Conservation (phyloP, 2,113 vertebrate genomes). For the Microcebus lehilahytsara region DNA sequence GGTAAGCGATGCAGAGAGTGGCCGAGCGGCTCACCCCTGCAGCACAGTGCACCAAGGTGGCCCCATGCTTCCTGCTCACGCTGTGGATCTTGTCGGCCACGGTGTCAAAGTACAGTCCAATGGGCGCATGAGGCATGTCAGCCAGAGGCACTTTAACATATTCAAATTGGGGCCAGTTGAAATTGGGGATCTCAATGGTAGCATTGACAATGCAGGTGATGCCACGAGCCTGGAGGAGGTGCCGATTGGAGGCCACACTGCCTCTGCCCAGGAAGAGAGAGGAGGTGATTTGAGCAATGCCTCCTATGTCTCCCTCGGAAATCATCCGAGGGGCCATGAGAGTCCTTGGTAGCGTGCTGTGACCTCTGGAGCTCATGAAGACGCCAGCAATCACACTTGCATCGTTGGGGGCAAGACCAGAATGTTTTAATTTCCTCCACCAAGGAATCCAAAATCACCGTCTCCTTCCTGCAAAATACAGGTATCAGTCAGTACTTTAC, state of each 20-base stretch:
- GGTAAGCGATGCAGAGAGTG: constrained; percentile 97
- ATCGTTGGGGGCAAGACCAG: constrained; percentile 76
- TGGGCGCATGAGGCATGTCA: constrained; percentile 95
- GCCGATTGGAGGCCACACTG: constrained; percentile 95
- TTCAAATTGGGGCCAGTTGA: constrained; percentile 98
- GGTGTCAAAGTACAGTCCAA: constrained; percentile 96
- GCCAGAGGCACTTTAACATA: constrained; percentile 97
- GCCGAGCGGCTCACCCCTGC: constrained; percentile 96
- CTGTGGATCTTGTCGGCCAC: constrained; percentile 97
- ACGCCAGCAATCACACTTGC: constrained; percentile 80
- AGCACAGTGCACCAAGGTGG: constrained; percentile 95
- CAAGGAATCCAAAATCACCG: constrained; percentile 38
- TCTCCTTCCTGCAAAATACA: constrained; percentile 81
- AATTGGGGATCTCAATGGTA: constrained; percentile 97
- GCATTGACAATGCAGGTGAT: constrained; percentile 98
- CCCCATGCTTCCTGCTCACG: constrained; percentile 94
- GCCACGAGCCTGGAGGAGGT: constrained; percentile 94
- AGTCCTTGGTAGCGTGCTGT: constrained; percentile 90
- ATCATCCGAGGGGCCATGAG: constrained; percentile 92
- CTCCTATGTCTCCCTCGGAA: constrained; percentile 90
- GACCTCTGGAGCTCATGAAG: constrained; percentile 95
- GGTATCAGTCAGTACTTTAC: constrained; percentile 59
- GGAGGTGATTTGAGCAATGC: constrained; percentile 97
- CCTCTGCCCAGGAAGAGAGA: constrained; percentile 96
- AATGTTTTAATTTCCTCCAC: constrained; percentile 48